Evolutionary conservation across 2,888 invertebrate genomes (phyloP).

Genomic region (Crioceris asparagi): DNA sequence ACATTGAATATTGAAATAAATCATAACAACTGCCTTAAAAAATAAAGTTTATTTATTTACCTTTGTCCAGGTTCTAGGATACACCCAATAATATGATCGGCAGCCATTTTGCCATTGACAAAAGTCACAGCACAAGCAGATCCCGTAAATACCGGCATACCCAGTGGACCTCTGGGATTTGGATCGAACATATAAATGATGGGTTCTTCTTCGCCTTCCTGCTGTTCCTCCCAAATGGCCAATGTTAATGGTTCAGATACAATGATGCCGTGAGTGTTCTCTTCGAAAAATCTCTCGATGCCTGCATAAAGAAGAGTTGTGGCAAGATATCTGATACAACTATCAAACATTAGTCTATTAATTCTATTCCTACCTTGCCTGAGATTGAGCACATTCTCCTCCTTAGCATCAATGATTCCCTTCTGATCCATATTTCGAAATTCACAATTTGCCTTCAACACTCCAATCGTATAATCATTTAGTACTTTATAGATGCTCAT

Average conservation of each 20-base stretch:
- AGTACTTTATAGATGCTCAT: constrained; percentile 37
- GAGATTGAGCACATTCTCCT: constrained; percentile 33
- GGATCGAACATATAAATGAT: constrained; percentile 52
- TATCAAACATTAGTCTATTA: not conserved
- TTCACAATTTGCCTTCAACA: constrained; percentile 34
- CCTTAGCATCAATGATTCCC: constrained; percentile 42
- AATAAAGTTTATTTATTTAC: too few relatives aligned
- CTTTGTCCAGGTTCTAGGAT: constrained; percentile 36
- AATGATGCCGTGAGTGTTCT: constrained; percentile 45
- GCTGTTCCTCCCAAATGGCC: constrained; percentile 43
- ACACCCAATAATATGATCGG: constrained; percentile 44
- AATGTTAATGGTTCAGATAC: constrained; percentile 36
- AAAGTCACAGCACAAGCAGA: constrained; percentile 45
- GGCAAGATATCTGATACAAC: not conserved
- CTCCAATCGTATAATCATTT: constrained; percentile 38
- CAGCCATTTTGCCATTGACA: constrained; percentile 41
- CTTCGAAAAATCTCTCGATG: constrained; percentile 47
- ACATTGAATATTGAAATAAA: not conserved
- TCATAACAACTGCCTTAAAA: too few relatives aligned
- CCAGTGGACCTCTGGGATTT: constrained; percentile 35
- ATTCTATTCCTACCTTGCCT: constrained; percentile 38
- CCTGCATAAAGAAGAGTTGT: constrained; percentile 26
- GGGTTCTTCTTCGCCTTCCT: constrained; percentile 38
- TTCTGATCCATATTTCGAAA: constrained; percentile 39
- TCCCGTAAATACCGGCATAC: constrained; percentile 33